phyloP scores from a whole-genome alignment of 37 sponge, comb jelly and placozoan genomes.

The Ephydatia muelleri region DNA sequence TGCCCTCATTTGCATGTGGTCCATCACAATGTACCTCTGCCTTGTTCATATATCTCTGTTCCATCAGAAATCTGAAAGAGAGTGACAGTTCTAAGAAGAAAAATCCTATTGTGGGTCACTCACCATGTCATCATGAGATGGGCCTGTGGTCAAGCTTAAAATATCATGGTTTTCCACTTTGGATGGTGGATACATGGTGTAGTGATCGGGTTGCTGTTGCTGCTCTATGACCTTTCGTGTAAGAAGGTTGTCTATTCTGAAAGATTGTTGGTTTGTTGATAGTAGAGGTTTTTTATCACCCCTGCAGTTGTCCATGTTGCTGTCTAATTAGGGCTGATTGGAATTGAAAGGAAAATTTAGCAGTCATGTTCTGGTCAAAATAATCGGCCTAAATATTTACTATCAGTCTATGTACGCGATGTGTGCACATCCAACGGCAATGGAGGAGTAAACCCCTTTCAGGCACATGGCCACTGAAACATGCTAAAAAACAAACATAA shows the following conservation, averaged over 20 bases:
- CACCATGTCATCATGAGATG: neutral
- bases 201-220: slow-evolving; percentile 4
- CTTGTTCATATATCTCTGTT: neutral
- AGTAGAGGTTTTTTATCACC: slow-evolving; percentile 11
- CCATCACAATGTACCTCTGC: neutral
- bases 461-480: no score
- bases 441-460: no score
- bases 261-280: slow-evolving; percentile 43
- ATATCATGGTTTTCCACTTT: neutral
- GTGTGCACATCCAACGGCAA: no score
- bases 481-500: neutral
- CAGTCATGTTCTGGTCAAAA: no score
- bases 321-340: no score
- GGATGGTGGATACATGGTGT: neutral
- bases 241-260: slow-evolving; percentile 48
- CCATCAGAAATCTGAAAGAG: neutral
- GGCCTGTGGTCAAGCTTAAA: neutral
- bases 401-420: no score
- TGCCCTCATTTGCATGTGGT: no score
- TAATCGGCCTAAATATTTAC: no score
- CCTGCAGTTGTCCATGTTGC: neutral
- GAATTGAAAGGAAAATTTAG: no score
- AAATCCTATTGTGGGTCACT: neutral
- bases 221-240: slow-evolving; percentile 35
- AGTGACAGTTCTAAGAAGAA: neutral